Percentiles rank a stretch among this genome's conserved stretches.
Conservation (phyloP, 1,140 invertebrate species). For the Sitophilus oryzae region DNA sequence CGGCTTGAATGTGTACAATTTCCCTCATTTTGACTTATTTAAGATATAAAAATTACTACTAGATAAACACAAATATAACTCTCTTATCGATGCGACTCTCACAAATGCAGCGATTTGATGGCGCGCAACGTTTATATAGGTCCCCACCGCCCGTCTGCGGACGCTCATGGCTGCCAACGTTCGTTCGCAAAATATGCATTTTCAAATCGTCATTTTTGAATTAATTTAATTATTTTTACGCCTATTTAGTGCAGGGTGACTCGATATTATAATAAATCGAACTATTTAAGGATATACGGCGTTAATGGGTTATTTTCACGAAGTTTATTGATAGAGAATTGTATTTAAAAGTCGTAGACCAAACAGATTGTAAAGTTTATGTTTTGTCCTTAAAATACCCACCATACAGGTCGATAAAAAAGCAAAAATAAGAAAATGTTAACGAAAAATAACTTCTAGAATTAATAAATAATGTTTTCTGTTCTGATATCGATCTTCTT, state of each 20-base stretch:
- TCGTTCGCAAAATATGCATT: neutral
- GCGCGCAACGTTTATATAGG: neutral
- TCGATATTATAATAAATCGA: too few relatives aligned
- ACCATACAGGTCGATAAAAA: too few relatives aligned
- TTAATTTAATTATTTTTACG: neutral
- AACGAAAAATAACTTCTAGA: too few relatives aligned
- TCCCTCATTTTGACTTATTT: conserved; percentile 58
- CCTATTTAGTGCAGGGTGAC: neutral
- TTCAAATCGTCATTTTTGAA: neutral
- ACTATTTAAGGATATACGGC: too few relatives aligned
- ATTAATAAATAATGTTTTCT: too few relatives aligned
- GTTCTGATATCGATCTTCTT: neutral
- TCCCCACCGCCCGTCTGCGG: neutral
- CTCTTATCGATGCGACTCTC: neutral
- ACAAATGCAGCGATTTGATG: neutral
- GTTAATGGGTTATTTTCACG: too few relatives aligned
- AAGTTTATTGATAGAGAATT: too few relatives aligned
- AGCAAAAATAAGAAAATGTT: too few relatives aligned
- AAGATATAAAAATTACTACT: neutral
- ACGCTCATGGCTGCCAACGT: neutral
- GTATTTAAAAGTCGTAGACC: too few relatives aligned
- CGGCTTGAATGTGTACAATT: conserved; percentile 76
- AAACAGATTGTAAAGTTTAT: too few relatives aligned
- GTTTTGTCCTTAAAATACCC: too few relatives aligned
- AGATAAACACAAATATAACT: conserved; percentile 3